These are phyloP conservation scores for Uropsilus gracilis DNA, from an alignment of 2,113 vertebrate species.

Conservation along the genomic window DNA sequence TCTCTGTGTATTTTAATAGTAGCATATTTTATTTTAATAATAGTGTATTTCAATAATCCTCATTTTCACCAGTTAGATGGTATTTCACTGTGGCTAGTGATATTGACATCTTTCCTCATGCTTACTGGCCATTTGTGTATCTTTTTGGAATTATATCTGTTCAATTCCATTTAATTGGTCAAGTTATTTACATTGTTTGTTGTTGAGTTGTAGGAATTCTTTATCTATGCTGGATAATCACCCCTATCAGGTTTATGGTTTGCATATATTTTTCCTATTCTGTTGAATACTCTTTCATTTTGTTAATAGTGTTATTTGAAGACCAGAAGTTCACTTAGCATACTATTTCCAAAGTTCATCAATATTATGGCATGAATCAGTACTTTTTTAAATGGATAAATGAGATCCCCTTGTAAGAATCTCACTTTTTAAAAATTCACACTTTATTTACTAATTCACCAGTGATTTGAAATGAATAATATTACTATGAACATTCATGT, in stretches of 20 bases:
- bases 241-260: background rate
- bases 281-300: background rate
- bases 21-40: too few relatives aligned
- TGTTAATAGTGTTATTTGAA: background rate
- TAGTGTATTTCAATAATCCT: background rate
- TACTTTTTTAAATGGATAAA: background rate
- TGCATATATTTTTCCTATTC: constrained; percentile 8
- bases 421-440: background rate
- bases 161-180: background rate
- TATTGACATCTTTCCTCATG: too few relatives aligned
- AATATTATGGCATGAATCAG: background rate
- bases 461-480: background rate
- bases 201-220: background rate
- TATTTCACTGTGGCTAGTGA: too few relatives aligned
- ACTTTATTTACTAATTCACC: constrained; percentile 8
- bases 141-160: too few relatives aligned
- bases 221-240: background rate
- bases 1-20: too few relatives aligned
- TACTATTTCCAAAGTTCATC: constrained; percentile 29
- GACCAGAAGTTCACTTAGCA: background rate
- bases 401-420: background rate
- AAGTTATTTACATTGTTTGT: background rate
- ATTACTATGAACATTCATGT: background rate
- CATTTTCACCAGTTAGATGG: background rate
- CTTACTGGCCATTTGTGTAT: too few relatives aligned